Evolutionary conservation across 2,797 vertebrate species (phyloP), one percentile per base, ranked within the genome.

Genomic region (Merluccius polli): DNA sequence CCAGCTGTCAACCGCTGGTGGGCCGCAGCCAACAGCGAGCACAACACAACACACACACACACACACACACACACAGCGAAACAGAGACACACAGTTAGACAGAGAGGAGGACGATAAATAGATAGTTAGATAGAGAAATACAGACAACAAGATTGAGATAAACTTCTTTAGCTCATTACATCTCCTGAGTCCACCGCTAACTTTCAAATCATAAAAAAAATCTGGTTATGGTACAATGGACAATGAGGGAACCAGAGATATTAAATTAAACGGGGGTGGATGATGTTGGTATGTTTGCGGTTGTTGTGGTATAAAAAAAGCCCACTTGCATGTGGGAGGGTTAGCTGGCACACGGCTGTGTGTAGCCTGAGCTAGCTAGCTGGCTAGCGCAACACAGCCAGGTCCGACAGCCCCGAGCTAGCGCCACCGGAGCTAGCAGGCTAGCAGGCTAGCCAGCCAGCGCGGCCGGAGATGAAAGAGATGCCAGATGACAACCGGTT

Each of bases 11-110:
- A 81, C 59, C 52, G 75, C 73, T 63, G 78, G 68, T 13, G 3
- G 79, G 80, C 75, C 75, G 69, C 21, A 79, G 27, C 75, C 77
- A 80, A 80, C 79, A 73, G 77, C n/a, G n/a, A 73, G 5, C 27
- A 71, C 78, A 78, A 84, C n/a, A 87, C 78, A 89, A 87, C 75
- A 89, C 86, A n/a, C n/a, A n/a, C n/a, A 91, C 4, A 4, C 44
- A 52, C 44, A 13, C 4, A 35, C 44, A 2, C 27, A 13, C 12
- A 29, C 27, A 12, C 65, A 68, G 3, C n/a, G 11, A 69, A 30
- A 32, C 11, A 32, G 59, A 65, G 9, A 27, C n/a, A 65, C 7
- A 65, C 7, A 9, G 52, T n/a, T 24, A 59, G 21, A 24, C n/a
- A 27, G 9, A 27, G 59, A 65, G 7, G 24, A 27, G n/a, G n/a